Percentiles rank a stretch among this genome's conserved stretches.
These are phyloP conservation scores for Protaetia brevitarsis DNA, from an alignment of 1,140 invertebrate genomes.

Conservation along the genomic window DNA sequence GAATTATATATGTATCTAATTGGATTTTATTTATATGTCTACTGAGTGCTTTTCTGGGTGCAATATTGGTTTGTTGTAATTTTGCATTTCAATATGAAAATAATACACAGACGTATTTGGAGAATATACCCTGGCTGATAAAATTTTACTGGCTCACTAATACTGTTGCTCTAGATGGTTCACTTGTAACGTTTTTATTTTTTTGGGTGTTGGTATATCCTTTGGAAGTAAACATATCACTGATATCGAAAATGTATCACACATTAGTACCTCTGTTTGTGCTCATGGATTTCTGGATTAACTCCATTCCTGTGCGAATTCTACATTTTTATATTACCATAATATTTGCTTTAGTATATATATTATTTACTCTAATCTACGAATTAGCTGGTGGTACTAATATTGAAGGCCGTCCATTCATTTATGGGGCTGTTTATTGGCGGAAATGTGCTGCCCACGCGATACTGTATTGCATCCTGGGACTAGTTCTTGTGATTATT, in stretches of 20 bases:
- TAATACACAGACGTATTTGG: neutral
- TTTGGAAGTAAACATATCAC: neutral
- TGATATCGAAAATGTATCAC: slow-evolving; percentile 2
- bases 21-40: slow-evolving; percentile 10
- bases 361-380: neutral
- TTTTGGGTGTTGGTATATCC: neutral
- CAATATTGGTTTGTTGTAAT: neutral
- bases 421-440: neutral
- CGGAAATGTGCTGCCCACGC: neutral
- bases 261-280: neutral
- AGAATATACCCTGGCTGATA: neutral
- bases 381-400: neutral
- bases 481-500: neutral
- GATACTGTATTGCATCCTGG: neutral
- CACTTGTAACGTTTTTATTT: neutral
- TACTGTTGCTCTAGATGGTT: slow-evolving; percentile 4
- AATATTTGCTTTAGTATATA: neutral
- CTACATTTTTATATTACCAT: neutral
- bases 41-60: neutral
- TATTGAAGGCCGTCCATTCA: neutral
- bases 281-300: slow-evolving; percentile 17
- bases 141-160: neutral
- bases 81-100: slow-evolving; percentile 7
- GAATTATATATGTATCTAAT: slow-evolving; percentile 2
- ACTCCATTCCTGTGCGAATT: neutral